Base-by-base conservation (phyloP, 2,888 invertebrate species). In the Polymixis lichenea region DNA sequence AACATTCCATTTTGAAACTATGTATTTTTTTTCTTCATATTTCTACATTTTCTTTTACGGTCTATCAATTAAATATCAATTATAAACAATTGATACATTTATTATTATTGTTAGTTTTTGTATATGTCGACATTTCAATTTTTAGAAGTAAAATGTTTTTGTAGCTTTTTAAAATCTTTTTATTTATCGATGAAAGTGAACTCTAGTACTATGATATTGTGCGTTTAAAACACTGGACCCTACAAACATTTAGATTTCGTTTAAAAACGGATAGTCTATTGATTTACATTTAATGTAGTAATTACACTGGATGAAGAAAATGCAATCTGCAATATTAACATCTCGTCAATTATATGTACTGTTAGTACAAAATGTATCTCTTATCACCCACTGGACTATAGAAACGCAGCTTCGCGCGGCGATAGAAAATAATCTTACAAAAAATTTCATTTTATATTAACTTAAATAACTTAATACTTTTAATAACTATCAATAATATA, bases 381-480 rank as follows among this genome's bases (percentile, higher is more conserved):
- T 91, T 89, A 75, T 87, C 91, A 84, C 89, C 92, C 94, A 93
- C 95, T 93, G 94, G 94, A 93, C 93, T 92, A 90, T 75, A 86
- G 79, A 78, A 85, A 87, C 93, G 93, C 93, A 86, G 90, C 92
- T 85, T 89, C 81, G 91, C 91, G 92, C 92, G 90, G 90, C 93
- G 91, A 92, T 94, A 94, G 88, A 94, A 95, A 95, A 95, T 95
- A 94, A 95, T 94, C 95, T 95, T 95, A 95, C 93, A 95, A 95
- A 95, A 94, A 93, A 94, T 94, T 95, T 95, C 95, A 95, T 95
- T 94, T 95, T 95, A 95, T 95, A 94, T 95, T 95, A 95, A 96
- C 96, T 96, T 96, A 96, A 95, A 96, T 96, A 96, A 96, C 96
- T 96, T 96, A 96, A 96, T 96, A 96, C 96, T 96, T 95, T 94